Conservation (phyloP, 1,140 invertebrate species). For the Theocolax elegans region DNA sequence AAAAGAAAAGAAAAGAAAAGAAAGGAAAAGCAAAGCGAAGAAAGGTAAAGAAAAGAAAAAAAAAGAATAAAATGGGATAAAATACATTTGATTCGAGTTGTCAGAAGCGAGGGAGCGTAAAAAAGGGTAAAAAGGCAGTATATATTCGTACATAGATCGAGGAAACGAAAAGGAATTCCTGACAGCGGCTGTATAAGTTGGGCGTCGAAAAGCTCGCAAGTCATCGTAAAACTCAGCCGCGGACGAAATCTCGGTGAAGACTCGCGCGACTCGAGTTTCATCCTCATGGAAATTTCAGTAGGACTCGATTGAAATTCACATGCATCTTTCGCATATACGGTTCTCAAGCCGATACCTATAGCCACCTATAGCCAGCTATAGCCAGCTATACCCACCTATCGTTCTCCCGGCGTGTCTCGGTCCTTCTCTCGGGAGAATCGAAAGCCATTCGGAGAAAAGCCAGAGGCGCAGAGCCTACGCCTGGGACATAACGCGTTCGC, state of each 20-base stretch:
- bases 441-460: slow-evolving; percentile 25
- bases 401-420: no score
- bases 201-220: not conserved
- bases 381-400: no score
- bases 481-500: not conserved
- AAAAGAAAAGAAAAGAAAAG: not conserved
- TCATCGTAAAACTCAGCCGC: slow-evolving; percentile 17
- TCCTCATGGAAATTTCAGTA: slow-evolving; percentile 31
- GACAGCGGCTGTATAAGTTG: not conserved
- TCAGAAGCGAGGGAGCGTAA: not conserved
- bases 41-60: not conserved
- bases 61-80: not conserved
- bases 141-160: not conserved
- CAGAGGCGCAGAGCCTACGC: slow-evolving; percentile 6
- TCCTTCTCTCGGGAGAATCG: slow-evolving; percentile 2
- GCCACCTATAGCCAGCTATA: no score
- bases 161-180: not conserved
- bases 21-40: not conserved
- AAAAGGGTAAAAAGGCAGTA: slow-evolving; percentile 4
- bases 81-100: no score
- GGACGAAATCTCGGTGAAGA: slow-evolving; percentile 15
- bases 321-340: not conserved
- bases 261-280: not conserved
- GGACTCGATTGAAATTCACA: slow-evolving; percentile 27
- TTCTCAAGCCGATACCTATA: no score